Percentiles rank a stretch among this genome's conserved stretches.
Evolutionary conservation across 2,797 vertebrate genomes (phyloP).

Genomic region (Sebastes elongatus): DNA sequence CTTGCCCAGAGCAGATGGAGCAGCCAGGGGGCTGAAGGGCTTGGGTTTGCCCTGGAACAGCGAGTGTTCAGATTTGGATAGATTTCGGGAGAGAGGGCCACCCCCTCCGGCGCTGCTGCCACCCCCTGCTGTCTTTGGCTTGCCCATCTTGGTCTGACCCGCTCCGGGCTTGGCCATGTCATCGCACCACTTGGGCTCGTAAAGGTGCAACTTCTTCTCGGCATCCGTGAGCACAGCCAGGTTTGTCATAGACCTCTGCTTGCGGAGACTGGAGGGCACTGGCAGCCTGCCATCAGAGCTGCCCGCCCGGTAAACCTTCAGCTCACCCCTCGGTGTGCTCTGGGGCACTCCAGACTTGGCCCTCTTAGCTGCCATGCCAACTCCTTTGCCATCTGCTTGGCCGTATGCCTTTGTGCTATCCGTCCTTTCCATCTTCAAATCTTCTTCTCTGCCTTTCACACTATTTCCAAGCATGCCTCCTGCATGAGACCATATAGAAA

Average conservation of each 20-base stretch:
- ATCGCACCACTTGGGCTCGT: conserved; percentile 95
- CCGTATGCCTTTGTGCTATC: conserved; percentile 81
- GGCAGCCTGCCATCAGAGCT: conserved; percentile 85
- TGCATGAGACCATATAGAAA: conserved; percentile 85
- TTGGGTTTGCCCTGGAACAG: conserved; percentile 91
- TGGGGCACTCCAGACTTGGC: conserved; percentile 84
- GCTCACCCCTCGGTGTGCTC: conserved; percentile 82
- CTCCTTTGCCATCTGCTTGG: conserved; percentile 81
- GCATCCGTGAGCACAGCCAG: conserved; percentile 95
- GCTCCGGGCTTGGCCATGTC: conserved; percentile 90
- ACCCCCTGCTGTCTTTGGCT: conserved; percentile 77
- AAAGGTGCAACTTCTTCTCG: conserved; percentile 97
- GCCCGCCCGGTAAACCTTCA: conserved; percentile 86
- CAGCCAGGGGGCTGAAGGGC: conserved; percentile 86
- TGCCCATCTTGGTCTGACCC: conserved; percentile 80
- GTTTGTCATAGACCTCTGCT: conserved; percentile 97
- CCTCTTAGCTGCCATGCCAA: conserved; percentile 87
- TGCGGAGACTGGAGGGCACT: conserved; percentile 90
- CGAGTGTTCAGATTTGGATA: conserved; percentile 97
- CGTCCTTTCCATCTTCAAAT: conserved; percentile 84
- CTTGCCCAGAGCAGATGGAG: conserved; percentile 85
- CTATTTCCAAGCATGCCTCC: conserved; percentile 88
- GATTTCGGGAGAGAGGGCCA: conserved; percentile 88
- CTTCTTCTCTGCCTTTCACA: conserved; percentile 84
- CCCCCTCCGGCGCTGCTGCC: conserved; percentile 70